phyloP scores from a whole-genome alignment of 2,797 vertebrate genomes.

The Loriculus beryllinus region DNA sequence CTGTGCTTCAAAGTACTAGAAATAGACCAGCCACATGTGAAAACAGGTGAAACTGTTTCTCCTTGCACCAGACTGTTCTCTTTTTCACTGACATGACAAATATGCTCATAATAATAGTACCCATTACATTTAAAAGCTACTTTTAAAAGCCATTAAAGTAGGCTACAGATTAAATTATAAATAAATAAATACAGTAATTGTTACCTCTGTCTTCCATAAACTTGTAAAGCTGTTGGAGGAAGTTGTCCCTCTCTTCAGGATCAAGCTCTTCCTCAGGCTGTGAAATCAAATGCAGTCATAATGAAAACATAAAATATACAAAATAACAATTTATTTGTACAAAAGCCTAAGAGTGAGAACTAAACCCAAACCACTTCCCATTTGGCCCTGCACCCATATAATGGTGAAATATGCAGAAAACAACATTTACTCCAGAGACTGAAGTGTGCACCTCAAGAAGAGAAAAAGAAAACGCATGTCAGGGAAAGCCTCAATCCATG shows the following conservation, averaged over 20 bases:
- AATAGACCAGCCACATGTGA: background rate
- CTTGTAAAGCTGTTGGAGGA: slow-evolving; percentile 98
- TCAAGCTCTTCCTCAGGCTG: slow-evolving; percentile 95
- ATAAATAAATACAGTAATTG: background rate
- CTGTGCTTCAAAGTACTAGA: background rate
- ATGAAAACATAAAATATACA: slow-evolving; percentile 2
- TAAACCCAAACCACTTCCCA: background rate
- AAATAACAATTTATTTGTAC: background rate
- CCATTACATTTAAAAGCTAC: background rate
- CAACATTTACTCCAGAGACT: background rate
- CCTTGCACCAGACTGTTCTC: background rate
- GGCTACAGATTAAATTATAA: background rate
- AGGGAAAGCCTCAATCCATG: background rate
- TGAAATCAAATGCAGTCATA: slow-evolving; percentile 25
- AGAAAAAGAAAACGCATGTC: background rate
- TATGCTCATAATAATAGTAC: background rate
- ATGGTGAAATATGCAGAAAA: background rate
- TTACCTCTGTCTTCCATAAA: slow-evolving; percentile 98
- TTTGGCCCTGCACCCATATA: background rate
- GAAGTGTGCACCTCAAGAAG: background rate
- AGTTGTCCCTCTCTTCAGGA: slow-evolving; percentile 94
- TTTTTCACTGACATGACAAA: background rate
- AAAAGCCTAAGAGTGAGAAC: background rate
- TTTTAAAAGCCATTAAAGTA: background rate
- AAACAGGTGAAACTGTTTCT: background rate